Evolutionary conservation across 1,140 invertebrate species (phyloP), one percentile per base, ranked within the genome.

Genomic region (Spodoptera litura): DNA sequence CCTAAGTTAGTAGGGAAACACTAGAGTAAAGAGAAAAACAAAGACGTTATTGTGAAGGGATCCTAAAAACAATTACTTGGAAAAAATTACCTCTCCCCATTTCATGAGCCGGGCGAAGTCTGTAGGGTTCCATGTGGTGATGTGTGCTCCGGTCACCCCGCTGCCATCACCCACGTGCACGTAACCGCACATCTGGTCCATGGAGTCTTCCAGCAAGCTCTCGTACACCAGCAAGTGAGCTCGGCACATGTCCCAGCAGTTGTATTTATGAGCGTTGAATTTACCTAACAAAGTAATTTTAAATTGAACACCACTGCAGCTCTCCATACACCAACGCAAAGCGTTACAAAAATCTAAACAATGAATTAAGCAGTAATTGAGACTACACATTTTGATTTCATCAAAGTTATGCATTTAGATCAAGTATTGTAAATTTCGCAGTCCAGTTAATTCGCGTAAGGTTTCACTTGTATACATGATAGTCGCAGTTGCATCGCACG

Each of bases 161-260:
- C 90, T 88, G 5, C 96, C 94, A 82, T 97, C 96, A 0, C 95
- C 96, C 20, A 97, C 95, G 86, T 97, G 97, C 2, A 95, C 96
- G 56, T 97, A 95, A 0, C 97, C 97, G 27, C 96, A 93, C 27
- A 97, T 95, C 84, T 98, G 97, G 80, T 96, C 96, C 53, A 96
- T 95, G 81, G 97, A 96, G 83, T 97, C 97, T 66, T 97, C 96
- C 85, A 98, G 91, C 15, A 97, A 89, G 25, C 96, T 96, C 91
- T 98, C 97, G 85, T 97, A 97, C 2, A 97, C 96, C 20, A 97
- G 87, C 20, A 96, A 89, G 82, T 97, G 96, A 0, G 95, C 95
- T 75, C 96, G 95, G 15, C 96, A 96, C 94, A 97, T 96, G 82
- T 97, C 96, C 78, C 93, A 95, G 70, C 95, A 96, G 0, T 94